Percentiles rank a stretch among this genome's conserved stretches.
Evolutionary conservation across 2,113 vertebrate species (phyloP).

Genomic region (Andinoacara biseriatus): DNA sequence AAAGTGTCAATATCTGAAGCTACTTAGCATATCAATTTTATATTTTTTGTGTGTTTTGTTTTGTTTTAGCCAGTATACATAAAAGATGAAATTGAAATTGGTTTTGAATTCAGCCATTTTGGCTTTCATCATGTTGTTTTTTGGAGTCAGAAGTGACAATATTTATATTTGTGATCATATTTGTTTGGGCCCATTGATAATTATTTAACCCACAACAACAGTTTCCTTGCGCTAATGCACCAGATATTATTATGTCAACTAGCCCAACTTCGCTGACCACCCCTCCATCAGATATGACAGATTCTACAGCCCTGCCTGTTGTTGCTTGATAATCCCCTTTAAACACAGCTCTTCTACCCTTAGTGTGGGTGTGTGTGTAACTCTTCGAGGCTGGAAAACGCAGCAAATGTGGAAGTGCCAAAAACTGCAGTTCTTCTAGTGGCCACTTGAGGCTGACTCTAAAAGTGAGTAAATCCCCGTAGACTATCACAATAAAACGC

Average conservation of each 20-base stretch:
- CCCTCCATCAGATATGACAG: not conserved
- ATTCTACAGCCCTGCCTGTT: not conserved
- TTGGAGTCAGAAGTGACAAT: no score
- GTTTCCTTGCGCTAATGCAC: not conserved
- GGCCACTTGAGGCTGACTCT: not conserved
- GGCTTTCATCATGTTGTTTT: not conserved
- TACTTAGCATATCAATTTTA: not conserved
- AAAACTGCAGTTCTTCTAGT: not conserved
- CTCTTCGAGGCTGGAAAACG: not conserved
- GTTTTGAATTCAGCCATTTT: not conserved
- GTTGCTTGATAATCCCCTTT: not conserved
- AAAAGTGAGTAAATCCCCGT: not conserved
- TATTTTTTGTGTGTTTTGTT: not conserved
- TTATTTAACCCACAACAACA: not conserved
- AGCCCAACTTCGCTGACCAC: not conserved
- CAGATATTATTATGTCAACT: not conserved
- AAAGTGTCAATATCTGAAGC: fast-evolving
- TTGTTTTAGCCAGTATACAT: no score
- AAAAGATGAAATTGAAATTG: not conserved
- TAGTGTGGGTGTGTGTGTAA: not conserved
- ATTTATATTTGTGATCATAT: no score
- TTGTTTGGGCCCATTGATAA: no score
- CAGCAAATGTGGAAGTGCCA: not conserved
- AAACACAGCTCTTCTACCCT: not conserved
- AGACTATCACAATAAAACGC: not conserved